Evolutionary conservation across 1,140 invertebrate genomes (phyloP), one percentile per base, ranked within the genome.

Genomic region (Cepaea nemoralis): DNA sequence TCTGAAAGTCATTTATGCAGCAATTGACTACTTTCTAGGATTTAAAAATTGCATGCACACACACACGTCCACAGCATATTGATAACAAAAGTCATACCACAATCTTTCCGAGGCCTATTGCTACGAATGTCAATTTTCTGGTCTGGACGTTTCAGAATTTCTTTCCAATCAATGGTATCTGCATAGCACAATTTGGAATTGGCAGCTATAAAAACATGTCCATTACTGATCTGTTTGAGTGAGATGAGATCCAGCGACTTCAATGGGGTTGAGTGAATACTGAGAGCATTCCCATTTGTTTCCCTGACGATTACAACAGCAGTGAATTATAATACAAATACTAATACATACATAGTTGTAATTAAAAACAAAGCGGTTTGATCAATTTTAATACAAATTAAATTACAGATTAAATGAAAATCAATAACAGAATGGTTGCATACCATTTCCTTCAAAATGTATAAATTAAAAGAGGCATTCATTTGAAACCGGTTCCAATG

Each of bases 151-250:
- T 95, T 94, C 82, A 93, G 94, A 10, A 99, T 93, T 83, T 94
- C 94, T 5, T 92, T 92, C 96, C 97, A 99, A 67, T 96, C 95
- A 59, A 99, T 96, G 40, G 94, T 94, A 48, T 95, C 93, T 0
- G 95, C 96, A 89, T 96, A 99, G 91, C 98, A 99, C 0, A 99
- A 93, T 70, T 97, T 93, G 80, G 93, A 94, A 88, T 99, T 99
- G 90, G 97, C 95, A 83, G 97, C 92, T 81, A 99, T 97, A 14
- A 95, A 94, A 33, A 99, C 95, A 3, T 94, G 94, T 6, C 98
- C 98, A 22, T 97, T 96, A 77, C 95, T 94, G 12, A 99, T 96
- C 86, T 94, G 94, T 87, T 95, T 96, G 39, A 99, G 91, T 0
- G 96, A 98, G 77, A 94, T 94, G 66, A 99, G 91, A 37, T 88